Evolutionary conservation across 2,888 invertebrate genomes (phyloP).

Genomic region (Osedax frankpressi): DNA sequence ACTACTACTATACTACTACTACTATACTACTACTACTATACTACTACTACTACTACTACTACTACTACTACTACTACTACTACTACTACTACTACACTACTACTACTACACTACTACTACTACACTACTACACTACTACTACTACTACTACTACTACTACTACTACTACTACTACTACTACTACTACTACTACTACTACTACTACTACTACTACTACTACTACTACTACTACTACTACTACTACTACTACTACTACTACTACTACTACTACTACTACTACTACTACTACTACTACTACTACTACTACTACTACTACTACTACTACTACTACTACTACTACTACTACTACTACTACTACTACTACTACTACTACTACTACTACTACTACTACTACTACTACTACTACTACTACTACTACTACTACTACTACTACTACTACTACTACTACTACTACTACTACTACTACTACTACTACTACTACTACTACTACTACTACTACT

Average conservation of each 20-base stretch:
- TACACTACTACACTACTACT: conserved; percentile 9
- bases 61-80: conserved; percentile 19
- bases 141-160: conserved; percentile 11
- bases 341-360: conserved; percentile 19
- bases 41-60: conserved; percentile 19
- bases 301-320: conserved; percentile 19
- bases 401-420: not conserved
- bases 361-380: conserved; percentile 19
- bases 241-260: conserved; percentile 20
- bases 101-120: conserved; percentile 18
- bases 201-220: conserved; percentile 7
- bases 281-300: conserved; percentile 21
- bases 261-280: conserved; percentile 21
- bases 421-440: conserved; percentile 21
- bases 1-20: conserved; percentile 19
- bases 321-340: conserved; percentile 19
- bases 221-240: conserved; percentile 9
- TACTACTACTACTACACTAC: conserved; percentile 20
- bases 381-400: conserved; percentile 15
- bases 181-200: conserved; percentile 4
- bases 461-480: conserved; percentile 23
- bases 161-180: conserved; percentile 9
- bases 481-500: conserved; percentile 13
- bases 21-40: conserved; percentile 19
- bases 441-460: conserved; percentile 20